Evolutionary conservation across 2,797 vertebrate species (phyloP).

Genomic region (Danio jaintianensis): DNA sequence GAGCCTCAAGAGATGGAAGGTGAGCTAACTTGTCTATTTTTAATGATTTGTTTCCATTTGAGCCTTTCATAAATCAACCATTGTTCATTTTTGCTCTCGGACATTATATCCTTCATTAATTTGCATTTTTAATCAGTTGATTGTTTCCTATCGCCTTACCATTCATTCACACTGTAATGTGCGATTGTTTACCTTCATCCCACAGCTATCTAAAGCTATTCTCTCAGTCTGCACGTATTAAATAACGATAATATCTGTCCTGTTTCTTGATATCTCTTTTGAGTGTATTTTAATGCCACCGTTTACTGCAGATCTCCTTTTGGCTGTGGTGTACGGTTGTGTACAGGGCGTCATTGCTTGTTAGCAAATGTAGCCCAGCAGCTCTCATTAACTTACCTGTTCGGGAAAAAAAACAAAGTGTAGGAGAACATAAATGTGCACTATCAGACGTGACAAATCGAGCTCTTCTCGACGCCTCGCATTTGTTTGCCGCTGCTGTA

Average conservation of each 20-base stretch:
- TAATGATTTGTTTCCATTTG: neutral
- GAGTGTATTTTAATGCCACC: neutral
- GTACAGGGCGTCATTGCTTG: slow-evolving; percentile 3
- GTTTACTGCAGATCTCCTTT: neutral
- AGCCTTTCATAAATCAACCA: neutral
- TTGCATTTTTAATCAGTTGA: neutral
- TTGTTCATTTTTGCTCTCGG: neutral
- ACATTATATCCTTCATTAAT: neutral
- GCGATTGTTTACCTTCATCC: slow-evolving; percentile 54
- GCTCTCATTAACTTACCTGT: slow-evolving; percentile 10
- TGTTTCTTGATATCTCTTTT: neutral
- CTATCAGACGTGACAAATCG: neutral
- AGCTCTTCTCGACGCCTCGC: slow-evolving; percentile 11
- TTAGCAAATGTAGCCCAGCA: slow-evolving; percentile 4
- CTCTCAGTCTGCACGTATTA: neutral
- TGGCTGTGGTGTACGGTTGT: neutral
- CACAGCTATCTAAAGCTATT: neutral
- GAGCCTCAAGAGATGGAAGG: slow-evolving; percentile 88
- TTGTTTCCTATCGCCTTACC: neutral
- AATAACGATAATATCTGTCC: neutral
- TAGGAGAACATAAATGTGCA: neutral
- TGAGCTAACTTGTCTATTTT: slow-evolving; percentile 63
- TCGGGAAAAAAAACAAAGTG: neutral
- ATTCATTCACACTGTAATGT: slow-evolving; percentile 42
- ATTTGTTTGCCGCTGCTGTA: slow-evolving; percentile 8